phyloP scores from a whole-genome alignment of 2,113 vertebrate species.

The Atractosteus spatula region DNA sequence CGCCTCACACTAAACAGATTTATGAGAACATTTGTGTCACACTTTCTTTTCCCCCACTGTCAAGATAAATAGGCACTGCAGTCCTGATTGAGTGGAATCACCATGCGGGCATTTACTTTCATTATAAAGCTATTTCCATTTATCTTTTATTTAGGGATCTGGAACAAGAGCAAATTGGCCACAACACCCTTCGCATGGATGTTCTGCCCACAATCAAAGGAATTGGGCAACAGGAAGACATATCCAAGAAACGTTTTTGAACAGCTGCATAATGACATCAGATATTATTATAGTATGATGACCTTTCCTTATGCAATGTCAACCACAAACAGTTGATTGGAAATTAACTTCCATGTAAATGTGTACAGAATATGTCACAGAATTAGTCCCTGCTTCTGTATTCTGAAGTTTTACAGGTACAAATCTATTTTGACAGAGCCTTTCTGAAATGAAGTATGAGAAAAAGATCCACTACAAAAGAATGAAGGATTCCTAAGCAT shows the following conservation, averaged over 20 bases:
- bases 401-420: too few species aligned
- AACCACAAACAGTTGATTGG: slow-evolving; percentile 16
- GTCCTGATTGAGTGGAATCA: slow-evolving; percentile 62
- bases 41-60: slow-evolving; percentile 66
- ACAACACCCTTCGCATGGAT: slow-evolving; percentile 52
- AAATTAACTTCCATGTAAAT: slow-evolving; percentile 19
- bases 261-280: too few species aligned
- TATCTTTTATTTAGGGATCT: slow-evolving; percentile 52
- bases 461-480: too few species aligned
- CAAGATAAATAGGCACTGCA: slow-evolving; percentile 63
- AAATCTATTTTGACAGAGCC: too few species aligned
- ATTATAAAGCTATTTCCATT: slow-evolving; percentile 53
- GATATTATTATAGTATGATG: too few species aligned
- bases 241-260: too few species aligned
- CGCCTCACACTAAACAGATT: slow-evolving; percentile 71
- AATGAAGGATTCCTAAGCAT: too few species aligned
- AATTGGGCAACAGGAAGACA: slow-evolving; percentile 58
- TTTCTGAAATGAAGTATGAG: too few species aligned
- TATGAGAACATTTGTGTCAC: slow-evolving; percentile 73
- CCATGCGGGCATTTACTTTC: slow-evolving; percentile 50
- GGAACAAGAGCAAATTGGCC: slow-evolving; percentile 60
- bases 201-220: slow-evolving; percentile 35
- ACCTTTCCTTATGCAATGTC: slow-evolving; percentile 1
- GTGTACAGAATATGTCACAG: too few species aligned
- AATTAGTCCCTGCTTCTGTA: too few species aligned